Evolutionary conservation across 2,888 invertebrate species (phyloP).

Genomic region (Thyatira batis): DNA sequence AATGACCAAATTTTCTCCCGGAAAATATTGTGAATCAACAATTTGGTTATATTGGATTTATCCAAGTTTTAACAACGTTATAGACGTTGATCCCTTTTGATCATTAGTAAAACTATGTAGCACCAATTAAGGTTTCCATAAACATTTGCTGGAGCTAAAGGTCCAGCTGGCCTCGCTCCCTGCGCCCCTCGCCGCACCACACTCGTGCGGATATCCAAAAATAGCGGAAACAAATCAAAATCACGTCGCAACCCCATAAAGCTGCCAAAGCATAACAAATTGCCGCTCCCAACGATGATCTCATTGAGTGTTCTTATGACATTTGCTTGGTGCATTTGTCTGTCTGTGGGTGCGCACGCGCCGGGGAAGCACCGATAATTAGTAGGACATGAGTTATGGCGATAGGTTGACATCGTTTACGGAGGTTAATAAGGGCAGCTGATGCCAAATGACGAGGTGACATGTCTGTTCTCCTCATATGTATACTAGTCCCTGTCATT

Average conservation of each 20-base stretch:
- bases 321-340: constrained; percentile 19
- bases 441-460: constrained; percentile 23
- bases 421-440: constrained; percentile 73
- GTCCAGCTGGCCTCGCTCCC: constrained; percentile 47
- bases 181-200: too few relatives aligned
- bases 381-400: constrained; percentile 65
- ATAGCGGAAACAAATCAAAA: constrained; percentile 60
- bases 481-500: not conserved
- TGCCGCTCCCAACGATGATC: constrained; percentile 25
- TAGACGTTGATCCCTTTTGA: not conserved
- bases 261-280: constrained; percentile 61
- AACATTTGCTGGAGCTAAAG: constrained; percentile 22
- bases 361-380: constrained; percentile 57
- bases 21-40: too few relatives aligned
- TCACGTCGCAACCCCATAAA: constrained; percentile 46
- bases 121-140: constrained; percentile 15
- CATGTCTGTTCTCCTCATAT: not conserved
- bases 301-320: constrained; percentile 23
- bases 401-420: constrained; percentile 53
- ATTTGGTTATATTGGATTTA: too few relatives aligned
- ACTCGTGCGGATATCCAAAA: constrained; percentile 54
- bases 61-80: not conserved
- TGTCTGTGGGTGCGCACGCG: constrained; percentile 36
- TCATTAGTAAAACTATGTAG: constrained; percentile 16
- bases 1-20: too few relatives aligned